phyloP scores from a whole-genome alignment of 53 echinoderm and acorn worm genomes.

The Temnopleurus reevesii region DNA sequence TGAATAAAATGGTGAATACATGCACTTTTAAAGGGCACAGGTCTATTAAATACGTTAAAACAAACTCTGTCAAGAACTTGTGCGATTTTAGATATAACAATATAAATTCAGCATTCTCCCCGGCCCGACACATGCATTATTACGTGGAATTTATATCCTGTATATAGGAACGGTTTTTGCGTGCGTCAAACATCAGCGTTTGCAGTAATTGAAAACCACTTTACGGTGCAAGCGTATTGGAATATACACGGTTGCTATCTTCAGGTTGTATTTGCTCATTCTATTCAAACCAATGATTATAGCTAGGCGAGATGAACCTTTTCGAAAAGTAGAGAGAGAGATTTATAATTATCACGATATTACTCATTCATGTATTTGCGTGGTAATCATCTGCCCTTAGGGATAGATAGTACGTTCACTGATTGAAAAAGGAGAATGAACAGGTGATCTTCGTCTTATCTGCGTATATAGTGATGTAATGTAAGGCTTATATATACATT shows the following conservation, averaged over 20 bases:
- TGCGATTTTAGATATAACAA: no score
- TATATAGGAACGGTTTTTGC: not conserved
- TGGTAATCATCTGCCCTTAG: not conserved
- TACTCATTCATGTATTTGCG: conserved; percentile 52
- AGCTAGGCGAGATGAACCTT: conserved; percentile 21
- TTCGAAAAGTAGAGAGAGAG: not conserved
- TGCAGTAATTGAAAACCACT: conserved; percentile 59
- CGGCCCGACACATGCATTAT: not conserved
- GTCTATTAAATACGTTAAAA: no score
- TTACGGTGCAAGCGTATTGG: conserved; percentile 2
- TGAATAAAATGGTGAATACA: no score
- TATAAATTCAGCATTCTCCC: not conserved
- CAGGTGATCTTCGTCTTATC: not conserved
- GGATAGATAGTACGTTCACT: not conserved
- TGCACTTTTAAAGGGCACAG: no score
- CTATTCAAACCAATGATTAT: conserved; percentile 32
- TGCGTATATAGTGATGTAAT: no score
- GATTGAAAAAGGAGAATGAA: no score
- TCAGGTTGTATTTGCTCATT: conserved; percentile 19
- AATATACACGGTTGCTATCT: not conserved
- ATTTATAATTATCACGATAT: conserved; percentile 50
- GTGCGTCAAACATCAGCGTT: not conserved
- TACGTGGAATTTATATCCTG: not conserved
- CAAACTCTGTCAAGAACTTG: no score
- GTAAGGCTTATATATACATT: no score